Base-by-base conservation (phyloP, 1,140 invertebrate species). In the Heliconius himera region DNA sequence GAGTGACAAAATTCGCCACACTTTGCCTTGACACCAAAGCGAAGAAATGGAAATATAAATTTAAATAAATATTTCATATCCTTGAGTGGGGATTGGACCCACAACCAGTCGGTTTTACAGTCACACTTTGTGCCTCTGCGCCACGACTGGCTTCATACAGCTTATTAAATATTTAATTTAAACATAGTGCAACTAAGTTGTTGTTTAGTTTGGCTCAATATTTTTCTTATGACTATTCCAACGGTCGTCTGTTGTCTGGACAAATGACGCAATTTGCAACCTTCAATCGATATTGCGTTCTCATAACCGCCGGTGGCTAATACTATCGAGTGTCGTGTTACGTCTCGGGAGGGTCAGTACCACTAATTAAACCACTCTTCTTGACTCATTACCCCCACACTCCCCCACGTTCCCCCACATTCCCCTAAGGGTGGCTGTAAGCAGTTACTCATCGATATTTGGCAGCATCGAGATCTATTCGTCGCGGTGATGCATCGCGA, bases 391-490 rank as follows among this genome's bases (percentile, higher is more conserved):
- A 29, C 46, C 71, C 46, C 80, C 41, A 46, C 13, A 46, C 4
- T 46, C 41, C 41, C 9, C 13, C 13, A 16, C 41, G 5, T 46
- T 46, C 41, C 51, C 49, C 13, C 13, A 16, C 41, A 16, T 46
- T 46, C 41, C 51, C 49, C 51, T 78, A 81, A 77, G 41, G 13
- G 13, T 16, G 13, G 41, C 33, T 36, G 41, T 46, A 78, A 79
- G 73, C 79, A 80, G 78, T 84, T 84, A 87, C 78, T 87, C 84
- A 87, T 81, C 74, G 71, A 78, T 83, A 81, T 86, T 88, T 88
- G 87, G 87, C 87, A 88, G 75, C 84, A 80, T 60, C 71, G 76
- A 60, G 81, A 81, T 89, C 86, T 91, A 91, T 91, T 89, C 84
- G 83, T 72, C 80, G 86, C 88, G 81, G 76, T 90, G 89, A 89